A percentile compares a stretch with the other conserved stretches of the same genome.
phyloP scores from a whole-genome alignment of 1,140 invertebrate species.

The silkworm (Bombyx mori) region ASM3026992v2 NC_085112.1:5929501-5930000 shows the following conservation, averaged over 20 bases:
- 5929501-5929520: slow-evolving; percentile 40
- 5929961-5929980: too few species aligned
- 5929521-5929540: slow-evolving; percentile 3
- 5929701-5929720: slow-evolving; percentile 21
- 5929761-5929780: slow-evolving; percentile 62
- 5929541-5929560: slow-evolving; percentile 34
- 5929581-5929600: slow-evolving; percentile 71
- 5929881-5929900: too few species aligned
- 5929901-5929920: too few species aligned
- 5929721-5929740: slow-evolving; percentile 38
- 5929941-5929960: too few species aligned
- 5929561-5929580: slow-evolving; percentile 64
- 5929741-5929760: slow-evolving; percentile 28
- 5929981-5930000: too few species aligned
- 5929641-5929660: slow-evolving; percentile 38
- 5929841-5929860: too few species aligned
- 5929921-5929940: too few species aligned
- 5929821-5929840: too few species aligned
- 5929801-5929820: slow-evolving; percentile 50
- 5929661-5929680: slow-evolving; percentile 22
- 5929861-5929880: too few species aligned
- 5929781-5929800: slow-evolving; percentile 66
- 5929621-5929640: slow-evolving; percentile 64
- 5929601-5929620: slow-evolving; percentile 72
- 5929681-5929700: too few species aligned